phyloP scores from a whole-genome alignment of 2,113 vertebrate species.

The Gobiocypris rarus region DNA sequence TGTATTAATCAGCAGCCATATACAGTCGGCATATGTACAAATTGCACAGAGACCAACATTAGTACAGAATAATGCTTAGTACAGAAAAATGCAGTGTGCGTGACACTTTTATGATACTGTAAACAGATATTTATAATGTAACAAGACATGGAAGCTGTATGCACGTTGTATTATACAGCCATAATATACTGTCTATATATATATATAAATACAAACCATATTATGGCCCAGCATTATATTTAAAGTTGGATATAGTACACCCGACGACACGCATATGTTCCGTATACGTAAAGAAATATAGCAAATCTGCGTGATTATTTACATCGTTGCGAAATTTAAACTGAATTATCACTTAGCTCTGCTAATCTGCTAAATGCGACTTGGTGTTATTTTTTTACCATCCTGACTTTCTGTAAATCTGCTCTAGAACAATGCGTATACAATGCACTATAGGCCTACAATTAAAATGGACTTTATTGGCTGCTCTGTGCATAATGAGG shows the following conservation, averaged over 20 bases:
- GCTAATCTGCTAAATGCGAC: neutral
- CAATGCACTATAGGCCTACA: neutral
- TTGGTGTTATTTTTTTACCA: neutral
- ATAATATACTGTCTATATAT: neutral
- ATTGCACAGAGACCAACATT: neutral
- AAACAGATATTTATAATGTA: neutral
- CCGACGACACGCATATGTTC: neutral
- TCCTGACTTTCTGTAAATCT: neutral
- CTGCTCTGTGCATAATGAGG: neutral
- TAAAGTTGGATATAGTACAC: neutral
- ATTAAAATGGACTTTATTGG: neutral
- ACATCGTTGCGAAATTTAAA: neutral
- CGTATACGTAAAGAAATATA: neutral
- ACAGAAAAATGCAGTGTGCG: neutral
- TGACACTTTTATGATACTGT: neutral
- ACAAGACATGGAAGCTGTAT: neutral
- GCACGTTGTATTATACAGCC: neutral
- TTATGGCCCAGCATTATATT: neutral
- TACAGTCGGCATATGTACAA: neutral
- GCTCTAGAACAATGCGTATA: neutral
- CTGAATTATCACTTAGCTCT: too few species aligned
- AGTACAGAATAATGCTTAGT: neutral
- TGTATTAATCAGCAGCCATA: neutral
- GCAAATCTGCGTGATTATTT: neutral
- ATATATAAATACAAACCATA: neutral